phyloP scores from a whole-genome alignment of 2,113 vertebrate species.

The Arvicanthis niloticus region DNA sequence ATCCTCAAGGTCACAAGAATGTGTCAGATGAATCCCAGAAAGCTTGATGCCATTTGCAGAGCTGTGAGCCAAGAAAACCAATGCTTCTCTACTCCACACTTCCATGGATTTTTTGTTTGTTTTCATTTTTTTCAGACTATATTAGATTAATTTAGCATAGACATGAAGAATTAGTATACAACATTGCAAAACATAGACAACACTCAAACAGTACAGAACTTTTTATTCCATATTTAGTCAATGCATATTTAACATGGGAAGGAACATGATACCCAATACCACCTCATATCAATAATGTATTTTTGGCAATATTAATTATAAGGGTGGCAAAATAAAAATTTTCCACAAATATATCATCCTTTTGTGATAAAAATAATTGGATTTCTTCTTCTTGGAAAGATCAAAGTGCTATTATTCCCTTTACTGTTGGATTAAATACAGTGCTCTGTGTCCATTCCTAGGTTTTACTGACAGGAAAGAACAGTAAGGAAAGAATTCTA shows the following conservation, averaged over 20 bases:
- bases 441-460: neutral
- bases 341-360: conserved; percentile 39
- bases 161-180: neutral
- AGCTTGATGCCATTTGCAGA: neutral
- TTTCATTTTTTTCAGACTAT: neutral
- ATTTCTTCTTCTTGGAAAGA: conserved; percentile 50
- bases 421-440: neutral
- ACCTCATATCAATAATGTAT: neutral
- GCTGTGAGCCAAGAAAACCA: neutral
- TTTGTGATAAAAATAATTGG: conserved; percentile 67
- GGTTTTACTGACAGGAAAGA: neutral
- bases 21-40: accelerated
- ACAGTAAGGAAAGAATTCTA: conserved; percentile 49
- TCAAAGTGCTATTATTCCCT: neutral
- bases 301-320: conserved; percentile 29
- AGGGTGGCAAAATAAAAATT: neutral
- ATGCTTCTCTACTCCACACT: neutral
- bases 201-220: neutral
- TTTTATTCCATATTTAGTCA: neutral
- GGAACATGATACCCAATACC: neutral
- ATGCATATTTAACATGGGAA: conserved; percentile 9
- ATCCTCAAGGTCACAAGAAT: neutral
- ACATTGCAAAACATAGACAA: neutral
- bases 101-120: neutral
- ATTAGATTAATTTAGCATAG: neutral